A percentile compares a stretch with the other conserved stretches of the same genome.
These are phyloP conservation scores for Glareola pratincola DNA, from an alignment of 2,113 vertebrate species.

Conservation along the genomic window DNA sequence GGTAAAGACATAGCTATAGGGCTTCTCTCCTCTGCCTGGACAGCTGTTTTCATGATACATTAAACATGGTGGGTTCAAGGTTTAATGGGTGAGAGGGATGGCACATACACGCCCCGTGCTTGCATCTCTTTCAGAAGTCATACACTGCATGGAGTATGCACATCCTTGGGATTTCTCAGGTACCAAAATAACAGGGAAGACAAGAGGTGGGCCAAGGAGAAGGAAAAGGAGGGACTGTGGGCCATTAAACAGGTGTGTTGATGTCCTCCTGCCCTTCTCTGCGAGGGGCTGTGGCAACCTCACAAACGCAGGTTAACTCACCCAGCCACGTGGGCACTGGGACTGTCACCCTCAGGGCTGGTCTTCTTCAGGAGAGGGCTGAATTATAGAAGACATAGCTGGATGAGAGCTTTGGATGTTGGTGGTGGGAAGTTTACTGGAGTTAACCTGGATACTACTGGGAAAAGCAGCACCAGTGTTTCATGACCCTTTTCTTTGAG, in stretches of 20 bases:
- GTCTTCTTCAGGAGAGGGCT: not conserved
- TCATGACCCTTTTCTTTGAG: not conserved
- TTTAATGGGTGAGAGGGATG: not conserved
- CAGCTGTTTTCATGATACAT: not conserved
- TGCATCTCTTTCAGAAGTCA: not conserved
- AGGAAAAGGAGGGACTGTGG: not conserved
- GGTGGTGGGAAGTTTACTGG: not conserved
- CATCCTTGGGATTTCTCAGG: not conserved
- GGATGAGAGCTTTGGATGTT: not conserved
- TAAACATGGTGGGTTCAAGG: not conserved
- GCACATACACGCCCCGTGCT: not conserved
- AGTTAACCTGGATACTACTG: not conserved
- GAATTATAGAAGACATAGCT: not conserved
- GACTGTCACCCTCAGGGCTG: no score
- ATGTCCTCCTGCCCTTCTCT: not conserved
- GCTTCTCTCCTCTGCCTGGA: not conserved
- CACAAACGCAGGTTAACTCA: not conserved
- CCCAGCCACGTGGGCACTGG: not conserved
- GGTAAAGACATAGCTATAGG: not conserved
- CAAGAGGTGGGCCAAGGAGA: not conserved
- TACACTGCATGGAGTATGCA: not conserved
- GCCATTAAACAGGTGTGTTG: not conserved
- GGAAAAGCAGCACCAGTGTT: not conserved
- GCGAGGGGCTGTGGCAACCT: not conserved
- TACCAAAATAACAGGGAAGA: not conserved